Conservation (phyloP, 2,888 invertebrate species). For the Pterobdella sp. region DNA sequence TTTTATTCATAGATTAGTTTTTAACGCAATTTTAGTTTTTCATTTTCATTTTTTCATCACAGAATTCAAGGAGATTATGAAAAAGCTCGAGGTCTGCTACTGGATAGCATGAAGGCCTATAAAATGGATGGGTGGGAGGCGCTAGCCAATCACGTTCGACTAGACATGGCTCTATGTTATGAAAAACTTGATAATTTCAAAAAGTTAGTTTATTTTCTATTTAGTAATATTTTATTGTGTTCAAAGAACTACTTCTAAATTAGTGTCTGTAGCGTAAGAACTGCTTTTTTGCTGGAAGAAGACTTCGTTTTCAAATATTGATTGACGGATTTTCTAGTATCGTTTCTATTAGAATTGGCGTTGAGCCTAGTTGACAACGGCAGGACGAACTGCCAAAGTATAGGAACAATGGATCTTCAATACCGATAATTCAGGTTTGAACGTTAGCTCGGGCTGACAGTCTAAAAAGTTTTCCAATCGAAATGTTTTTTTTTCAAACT, state of each 20-base stretch:
- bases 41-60: conserved; percentile 21
- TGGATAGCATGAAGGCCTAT: conserved; percentile 75
- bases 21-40: conserved; percentile 4
- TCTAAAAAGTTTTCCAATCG: no score
- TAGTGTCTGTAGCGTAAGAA: no score
- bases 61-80: conserved; percentile 58
- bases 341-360: no score
- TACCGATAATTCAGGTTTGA: no score
- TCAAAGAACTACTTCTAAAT: no score
- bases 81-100: conserved; percentile 79
- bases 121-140: conserved; percentile 79
- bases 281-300: background rate
- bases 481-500: no score
- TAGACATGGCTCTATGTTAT: conserved; percentile 76
- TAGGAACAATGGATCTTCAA: no score
- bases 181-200: conserved; percentile 69
- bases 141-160: conserved; percentile 63
- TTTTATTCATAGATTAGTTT: background rate
- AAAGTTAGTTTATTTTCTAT: conserved; percentile 50
- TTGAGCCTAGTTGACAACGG: no score
- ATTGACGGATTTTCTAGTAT: no score
- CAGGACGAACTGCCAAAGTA: no score
- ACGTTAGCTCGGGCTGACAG: no score
- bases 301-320: no score
- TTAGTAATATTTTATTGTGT: background rate